Percentiles rank a stretch among this genome's conserved stretches.
Conservation (phyloP, 2,797 vertebrate species). For the Nannoperca australis region DNA sequence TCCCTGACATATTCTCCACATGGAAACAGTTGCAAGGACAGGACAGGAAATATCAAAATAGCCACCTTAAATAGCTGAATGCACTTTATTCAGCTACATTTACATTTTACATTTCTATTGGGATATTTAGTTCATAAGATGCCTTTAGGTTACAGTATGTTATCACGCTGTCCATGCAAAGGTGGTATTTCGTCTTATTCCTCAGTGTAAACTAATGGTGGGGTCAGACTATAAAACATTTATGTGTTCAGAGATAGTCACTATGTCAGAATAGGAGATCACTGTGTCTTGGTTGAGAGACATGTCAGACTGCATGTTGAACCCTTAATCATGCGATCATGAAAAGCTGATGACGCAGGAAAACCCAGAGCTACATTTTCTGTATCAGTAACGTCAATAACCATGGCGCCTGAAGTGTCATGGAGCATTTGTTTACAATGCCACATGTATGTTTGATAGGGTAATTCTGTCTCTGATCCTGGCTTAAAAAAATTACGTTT, state of each 20-base stretch:
- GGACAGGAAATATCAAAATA: constrained; percentile 15
- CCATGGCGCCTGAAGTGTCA: not conserved
- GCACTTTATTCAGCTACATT: not conserved
- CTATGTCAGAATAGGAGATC: not conserved
- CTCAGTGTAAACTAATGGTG: not conserved
- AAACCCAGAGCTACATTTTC: not conserved
- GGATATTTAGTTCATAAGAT: not conserved
- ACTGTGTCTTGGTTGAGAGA: too few species aligned
- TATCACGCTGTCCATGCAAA: not conserved
- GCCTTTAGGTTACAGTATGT: not conserved
- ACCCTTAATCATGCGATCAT: not conserved
- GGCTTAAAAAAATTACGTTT: not conserved
- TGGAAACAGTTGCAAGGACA: constrained; percentile 6
- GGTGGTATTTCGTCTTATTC: not conserved
- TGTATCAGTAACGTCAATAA: not conserved
- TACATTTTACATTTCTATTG: too few species aligned
- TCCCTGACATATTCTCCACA: not conserved
- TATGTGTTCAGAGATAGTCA: not conserved
- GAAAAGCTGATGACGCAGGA: not conserved
- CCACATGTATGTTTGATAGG: not conserved
- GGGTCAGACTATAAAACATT: not conserved
- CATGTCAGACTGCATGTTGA: constrained; percentile 1
- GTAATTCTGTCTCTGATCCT: not conserved
- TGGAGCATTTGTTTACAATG: too few species aligned
- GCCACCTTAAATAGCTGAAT: not conserved